A percentile compares a stretch with the other conserved stretches of the same genome.
Conservation (phyloP, 2,113 vertebrate genomes). For the Myrmophylax atrothorax region DNA sequence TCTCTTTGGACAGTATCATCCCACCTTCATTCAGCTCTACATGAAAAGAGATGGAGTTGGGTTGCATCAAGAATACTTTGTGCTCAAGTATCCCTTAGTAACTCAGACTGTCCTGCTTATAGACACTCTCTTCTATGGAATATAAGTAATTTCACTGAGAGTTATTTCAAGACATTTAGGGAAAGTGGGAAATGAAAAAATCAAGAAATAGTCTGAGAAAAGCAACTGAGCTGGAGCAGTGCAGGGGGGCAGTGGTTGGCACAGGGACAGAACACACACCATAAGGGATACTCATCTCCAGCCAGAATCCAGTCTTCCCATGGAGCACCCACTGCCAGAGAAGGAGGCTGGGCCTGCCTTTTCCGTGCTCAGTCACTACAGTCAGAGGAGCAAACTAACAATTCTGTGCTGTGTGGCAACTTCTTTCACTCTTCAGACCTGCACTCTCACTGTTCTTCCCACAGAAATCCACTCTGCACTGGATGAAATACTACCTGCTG, state of each 20-base stretch:
- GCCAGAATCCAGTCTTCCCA: not conserved
- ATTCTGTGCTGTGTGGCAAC: not conserved
- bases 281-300: not conserved
- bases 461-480: not conserved
- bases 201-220: not conserved
- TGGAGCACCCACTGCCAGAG: not conserved
- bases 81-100: not conserved
- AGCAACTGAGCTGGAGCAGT: not conserved
- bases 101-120: not conserved
- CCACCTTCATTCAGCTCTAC: not conserved
- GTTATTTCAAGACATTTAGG: not conserved
- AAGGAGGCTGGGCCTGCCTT: not conserved
- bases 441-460: not conserved
- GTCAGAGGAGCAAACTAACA: not conserved
- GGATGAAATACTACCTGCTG: not conserved
- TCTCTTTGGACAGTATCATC: not conserved
- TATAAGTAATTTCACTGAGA: not conserved
- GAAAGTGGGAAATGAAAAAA: not conserved
- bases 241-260: not conserved
- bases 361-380: accelerated
- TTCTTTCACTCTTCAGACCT: not conserved
- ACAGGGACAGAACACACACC: not conserved
- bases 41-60: not conserved
- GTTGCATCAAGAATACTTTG: not conserved
- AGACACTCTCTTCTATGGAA: not conserved